Conservation (phyloP, 2,113 vertebrate genomes). For the Abramis brama region DNA sequence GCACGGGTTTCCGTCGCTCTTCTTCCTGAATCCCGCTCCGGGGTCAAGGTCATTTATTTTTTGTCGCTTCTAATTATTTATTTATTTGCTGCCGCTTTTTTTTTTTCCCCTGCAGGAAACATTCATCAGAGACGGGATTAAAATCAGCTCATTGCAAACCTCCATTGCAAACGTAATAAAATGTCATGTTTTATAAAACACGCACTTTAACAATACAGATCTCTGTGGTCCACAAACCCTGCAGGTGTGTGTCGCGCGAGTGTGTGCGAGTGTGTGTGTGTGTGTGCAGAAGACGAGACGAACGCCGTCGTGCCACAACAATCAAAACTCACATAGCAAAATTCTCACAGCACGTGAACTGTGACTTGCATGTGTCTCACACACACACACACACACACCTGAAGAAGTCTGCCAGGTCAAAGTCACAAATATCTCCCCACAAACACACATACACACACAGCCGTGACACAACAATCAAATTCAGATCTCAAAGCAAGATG, state of each 20-base stretch:
- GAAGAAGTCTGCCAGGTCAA: not conserved
- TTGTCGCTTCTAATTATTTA: constrained; percentile 12
- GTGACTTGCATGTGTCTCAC: not conserved
- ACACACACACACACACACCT: constrained; percentile 36
- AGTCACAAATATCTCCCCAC: not conserved
- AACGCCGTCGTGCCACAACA: constrained; percentile 9
- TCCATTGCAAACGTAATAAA: not conserved
- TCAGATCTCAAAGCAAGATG: no score
- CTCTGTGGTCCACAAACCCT: not conserved
- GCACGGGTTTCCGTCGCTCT: not conserved
- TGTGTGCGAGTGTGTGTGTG: constrained; percentile 1
- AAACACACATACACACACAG: not conserved
- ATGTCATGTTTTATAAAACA: constrained; percentile 14
- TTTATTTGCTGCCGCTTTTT: not conserved
- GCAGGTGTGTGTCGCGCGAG: constrained; percentile 14
- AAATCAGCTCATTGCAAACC: constrained; percentile 1
- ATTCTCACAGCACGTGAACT: constrained; percentile 9
- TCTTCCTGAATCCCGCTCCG: not conserved
- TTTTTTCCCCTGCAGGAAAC: not conserved
- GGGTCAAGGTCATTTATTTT: constrained; percentile 43
- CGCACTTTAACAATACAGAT: constrained; percentile 9
- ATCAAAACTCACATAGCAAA: constrained; percentile 1
- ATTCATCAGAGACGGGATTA: constrained; percentile 1
- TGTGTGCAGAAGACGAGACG: constrained; percentile 11
- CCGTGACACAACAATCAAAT: no score